Evolutionary conservation across 2,797 vertebrate species (phyloP).

Genomic region (Enteromius treurensis): DNA sequence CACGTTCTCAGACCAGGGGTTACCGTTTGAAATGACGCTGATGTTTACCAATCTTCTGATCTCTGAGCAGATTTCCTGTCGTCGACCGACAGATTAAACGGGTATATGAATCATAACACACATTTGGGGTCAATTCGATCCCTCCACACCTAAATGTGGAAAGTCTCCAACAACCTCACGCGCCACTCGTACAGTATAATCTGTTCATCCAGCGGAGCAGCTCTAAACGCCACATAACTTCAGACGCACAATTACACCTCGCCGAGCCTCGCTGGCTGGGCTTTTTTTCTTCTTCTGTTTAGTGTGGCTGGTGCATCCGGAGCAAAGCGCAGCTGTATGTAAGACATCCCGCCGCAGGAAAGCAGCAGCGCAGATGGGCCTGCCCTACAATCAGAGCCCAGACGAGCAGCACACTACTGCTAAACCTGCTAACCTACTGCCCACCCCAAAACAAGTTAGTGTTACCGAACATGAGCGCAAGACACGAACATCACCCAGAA

Average conservation of each 20-base stretch:
- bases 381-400: background rate
- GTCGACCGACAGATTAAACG: slow-evolving; percentile 29
- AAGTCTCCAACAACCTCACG: background rate
- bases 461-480: background rate
- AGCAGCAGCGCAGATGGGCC: slow-evolving; percentile 49
- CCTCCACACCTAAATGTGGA: background rate
- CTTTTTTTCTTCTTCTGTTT: slow-evolving; percentile 53
- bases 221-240: background rate
- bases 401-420: background rate
- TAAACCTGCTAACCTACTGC: background rate
- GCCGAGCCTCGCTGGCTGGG: background rate
- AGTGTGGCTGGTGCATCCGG: slow-evolving; percentile 74
- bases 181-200: background rate
- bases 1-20: no score
- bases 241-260: background rate
- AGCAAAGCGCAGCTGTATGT: slow-evolving; percentile 79
- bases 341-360: slow-evolving; percentile 76
- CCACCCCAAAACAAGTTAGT: background rate
- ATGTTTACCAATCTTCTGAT: background rate
- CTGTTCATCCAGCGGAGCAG: background rate
- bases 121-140: background rate
- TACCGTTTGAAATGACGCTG: background rate
- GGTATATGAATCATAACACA: background rate
- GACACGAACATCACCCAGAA: background rate
- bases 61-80: background rate